These are phyloP conservation scores for Riparia riparia DNA, from an alignment of 2,113 vertebrate species.

Conservation along the genomic window DNA sequence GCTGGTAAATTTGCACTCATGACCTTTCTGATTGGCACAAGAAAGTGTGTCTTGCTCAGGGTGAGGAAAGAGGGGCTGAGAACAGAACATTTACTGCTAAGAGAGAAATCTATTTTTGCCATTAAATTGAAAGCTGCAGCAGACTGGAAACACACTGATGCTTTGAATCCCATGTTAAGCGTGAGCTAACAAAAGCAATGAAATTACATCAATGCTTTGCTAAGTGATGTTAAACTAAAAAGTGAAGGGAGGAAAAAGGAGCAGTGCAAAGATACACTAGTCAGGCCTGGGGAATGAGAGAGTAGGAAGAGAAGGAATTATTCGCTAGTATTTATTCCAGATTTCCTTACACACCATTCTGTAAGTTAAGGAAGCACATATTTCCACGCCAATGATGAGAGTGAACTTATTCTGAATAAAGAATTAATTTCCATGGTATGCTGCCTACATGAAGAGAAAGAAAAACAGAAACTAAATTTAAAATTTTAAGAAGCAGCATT, in stretches of 20 bases:
- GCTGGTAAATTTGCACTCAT: fast-evolving
- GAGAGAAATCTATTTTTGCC: neutral
- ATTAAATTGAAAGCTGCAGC: neutral
- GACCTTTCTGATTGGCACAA: neutral
- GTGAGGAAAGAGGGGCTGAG: neutral
- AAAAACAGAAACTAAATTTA: neutral
- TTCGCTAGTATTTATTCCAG: neutral
- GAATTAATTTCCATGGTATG: neutral
- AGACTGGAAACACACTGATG: neutral
- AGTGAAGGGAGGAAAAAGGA: neutral
- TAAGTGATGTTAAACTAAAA: neutral
- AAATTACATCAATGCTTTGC: neutral
- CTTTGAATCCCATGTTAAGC: neutral
- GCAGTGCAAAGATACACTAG: neutral
- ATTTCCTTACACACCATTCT: neutral
- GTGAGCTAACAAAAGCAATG: neutral
- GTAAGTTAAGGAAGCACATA: neutral
- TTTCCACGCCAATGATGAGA: neutral
- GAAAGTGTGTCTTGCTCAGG: neutral
- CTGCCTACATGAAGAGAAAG: neutral
- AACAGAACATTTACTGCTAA: neutral
- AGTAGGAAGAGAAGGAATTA: neutral
- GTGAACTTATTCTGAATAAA: neutral
- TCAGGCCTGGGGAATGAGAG: neutral
- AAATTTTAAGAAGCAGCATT: neutral